phyloP scores from a whole-genome alignment of 2,113 vertebrate species.

The Dendropsophus ebraccatus region DNA sequence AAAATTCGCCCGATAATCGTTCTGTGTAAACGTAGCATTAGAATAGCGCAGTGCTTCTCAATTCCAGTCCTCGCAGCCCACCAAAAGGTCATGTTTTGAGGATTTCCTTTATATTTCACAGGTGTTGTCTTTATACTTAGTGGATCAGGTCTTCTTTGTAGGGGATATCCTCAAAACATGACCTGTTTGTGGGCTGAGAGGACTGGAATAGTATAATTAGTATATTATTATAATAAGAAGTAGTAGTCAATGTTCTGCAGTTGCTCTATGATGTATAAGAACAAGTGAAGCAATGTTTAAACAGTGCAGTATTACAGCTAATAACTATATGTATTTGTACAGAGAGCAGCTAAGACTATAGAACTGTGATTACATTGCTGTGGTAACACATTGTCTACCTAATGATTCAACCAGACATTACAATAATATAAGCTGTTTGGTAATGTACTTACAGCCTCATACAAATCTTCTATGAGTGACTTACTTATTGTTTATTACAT shows the following conservation, averaged over 20 bases:
- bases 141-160: too few species aligned
- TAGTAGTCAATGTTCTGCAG: not conserved
- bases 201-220: not conserved
- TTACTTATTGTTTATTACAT: not conserved
- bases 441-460: not conserved
- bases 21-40: too few species aligned
- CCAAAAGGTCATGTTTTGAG: too few species aligned
- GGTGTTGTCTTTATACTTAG: too few species aligned
- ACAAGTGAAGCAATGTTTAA: not conserved
- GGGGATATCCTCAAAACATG: too few species aligned
- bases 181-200: not conserved
- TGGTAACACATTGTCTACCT: not conserved
- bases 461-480: not conserved
- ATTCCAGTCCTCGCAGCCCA: too few species aligned
- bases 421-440: not conserved
- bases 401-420: not conserved
- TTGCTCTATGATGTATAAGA: not conserved
- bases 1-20: too few species aligned
- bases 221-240: not conserved
- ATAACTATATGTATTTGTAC: not conserved
- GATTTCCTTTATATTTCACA: too few species aligned
- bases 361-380: not conserved
- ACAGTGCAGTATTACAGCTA: conserved; percentile 1
- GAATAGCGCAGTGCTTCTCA: too few species aligned
- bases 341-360: not conserved